Evolutionary conservation across 2,797 vertebrate genomes (phyloP).

Genomic region (Mormyrops boulengeri): DNA sequence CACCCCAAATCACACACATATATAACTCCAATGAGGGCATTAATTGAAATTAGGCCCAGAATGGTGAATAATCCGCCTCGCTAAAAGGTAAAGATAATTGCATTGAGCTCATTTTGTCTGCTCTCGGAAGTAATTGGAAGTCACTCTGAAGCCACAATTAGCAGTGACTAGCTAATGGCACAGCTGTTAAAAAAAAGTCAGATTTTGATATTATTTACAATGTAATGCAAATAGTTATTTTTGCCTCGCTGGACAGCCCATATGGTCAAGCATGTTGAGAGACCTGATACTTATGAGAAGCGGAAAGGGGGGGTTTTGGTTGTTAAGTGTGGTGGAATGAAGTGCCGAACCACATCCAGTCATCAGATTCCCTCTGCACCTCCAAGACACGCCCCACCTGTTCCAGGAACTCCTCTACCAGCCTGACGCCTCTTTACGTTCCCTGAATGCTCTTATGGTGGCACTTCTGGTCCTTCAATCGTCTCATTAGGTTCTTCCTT

Average conservation of each 20-base stretch:
- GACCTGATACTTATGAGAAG: neutral
- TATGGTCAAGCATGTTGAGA: neutral
- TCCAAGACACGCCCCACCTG: too few species aligned
- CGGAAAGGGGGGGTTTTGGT: neutral
- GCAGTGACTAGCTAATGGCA: slow-evolving; percentile 5
- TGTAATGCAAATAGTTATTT: slow-evolving; percentile 25
- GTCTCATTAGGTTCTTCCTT: neutral
- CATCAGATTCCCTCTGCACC: neutral
- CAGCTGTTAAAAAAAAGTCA: neutral
- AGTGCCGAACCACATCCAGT: neutral
- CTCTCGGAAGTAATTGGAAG: slow-evolving; percentile 20
- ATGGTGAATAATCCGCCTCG: neutral
- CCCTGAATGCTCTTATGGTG: neutral
- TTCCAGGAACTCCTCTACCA: neutral
- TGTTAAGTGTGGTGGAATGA: neutral
- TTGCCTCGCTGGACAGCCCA: neutral
- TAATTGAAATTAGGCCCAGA: slow-evolving; percentile 23
- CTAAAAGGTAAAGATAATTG: slow-evolving; percentile 26
- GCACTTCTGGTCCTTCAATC: neutral
- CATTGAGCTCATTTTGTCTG: slow-evolving; percentile 8
- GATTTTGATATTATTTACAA: slow-evolving; percentile 8
- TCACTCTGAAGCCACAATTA: slow-evolving; percentile 17
- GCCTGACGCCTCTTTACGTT: neutral
- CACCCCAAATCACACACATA: neutral
- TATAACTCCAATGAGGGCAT: slow-evolving; percentile 15